Evolutionary conservation across 2,888 invertebrate species (phyloP), one percentile per base, ranked within the genome.

Genomic region (Phorcus lineatus): DNA sequence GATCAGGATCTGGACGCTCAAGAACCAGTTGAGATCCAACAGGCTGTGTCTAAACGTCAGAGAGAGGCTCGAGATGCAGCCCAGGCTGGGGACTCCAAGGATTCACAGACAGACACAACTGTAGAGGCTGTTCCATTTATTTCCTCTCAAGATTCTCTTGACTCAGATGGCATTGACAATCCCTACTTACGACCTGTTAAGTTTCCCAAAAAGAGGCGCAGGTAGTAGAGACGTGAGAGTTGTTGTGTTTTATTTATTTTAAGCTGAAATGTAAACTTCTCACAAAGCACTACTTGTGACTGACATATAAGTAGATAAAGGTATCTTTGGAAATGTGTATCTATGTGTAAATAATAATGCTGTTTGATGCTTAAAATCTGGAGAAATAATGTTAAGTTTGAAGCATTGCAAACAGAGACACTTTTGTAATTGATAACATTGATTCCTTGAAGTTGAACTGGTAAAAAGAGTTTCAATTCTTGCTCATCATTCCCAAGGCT

Each of bases 1-100:
- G 98, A 99, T 94, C 98, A 98, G 94, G 96, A 98, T 54, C 97
- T 98, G 93, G 98, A 98, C 91, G 90, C 92, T 57, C 97, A 97
- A 91, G 97, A 97, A 7, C 79, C 80, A 54, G 75, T 82, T 0
- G 86, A 85, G 17, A 85, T 86, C 4, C 77, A 82, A 75, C 75
- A 84, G 2, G 85, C 82, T 13, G 86, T 86, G 17, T 79, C 86
- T 4, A 83, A 87, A 80, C 86, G 83, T 36, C 77, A 75, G 78
- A 86, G 83, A 53, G 81, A 82, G 57, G 66, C 76, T 28, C 24
- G 66, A 36, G 17, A 79, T 47, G 52, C 19, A 17, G 19, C 67
- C 76, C 70, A 31, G 74, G 54, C 62, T 70, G 67, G 36, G 70
- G 77, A 19, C 70, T 80, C 55, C 79, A 83, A 17, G 28, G 47